phyloP scores from a whole-genome alignment of 1,140 invertebrate genomes.

The Drosophila arizonae region DNA sequence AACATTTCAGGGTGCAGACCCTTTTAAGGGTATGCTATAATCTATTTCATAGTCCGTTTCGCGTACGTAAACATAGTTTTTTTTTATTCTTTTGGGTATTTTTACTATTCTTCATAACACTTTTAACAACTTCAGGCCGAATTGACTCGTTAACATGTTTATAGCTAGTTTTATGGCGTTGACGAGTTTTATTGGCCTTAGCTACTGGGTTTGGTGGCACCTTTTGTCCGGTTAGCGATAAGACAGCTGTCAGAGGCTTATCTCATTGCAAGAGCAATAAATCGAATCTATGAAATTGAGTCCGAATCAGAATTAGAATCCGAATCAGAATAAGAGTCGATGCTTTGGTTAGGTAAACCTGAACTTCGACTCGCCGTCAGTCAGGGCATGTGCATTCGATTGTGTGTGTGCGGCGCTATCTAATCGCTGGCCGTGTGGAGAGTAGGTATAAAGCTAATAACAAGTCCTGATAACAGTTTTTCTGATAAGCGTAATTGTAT shows the following conservation, averaged over 20 bases:
- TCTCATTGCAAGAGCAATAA: conserved; percentile 28
- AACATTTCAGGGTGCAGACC: too few relatives aligned
- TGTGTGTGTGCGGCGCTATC: conserved; percentile 12
- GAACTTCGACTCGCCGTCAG: conserved; percentile 2
- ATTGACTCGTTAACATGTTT: conserved; percentile 17
- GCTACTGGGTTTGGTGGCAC: conserved; percentile 9
- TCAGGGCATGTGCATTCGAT: conserved; percentile 8
- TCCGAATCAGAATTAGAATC: conserved; percentile 6
- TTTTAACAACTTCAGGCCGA: conserved; percentile 15
- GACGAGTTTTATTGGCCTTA: not conserved
- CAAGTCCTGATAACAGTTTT: conserved; percentile 21
- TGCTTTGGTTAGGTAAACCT: conserved; percentile 10
- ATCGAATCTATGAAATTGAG: not conserved
- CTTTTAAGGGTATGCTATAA: too few relatives aligned
- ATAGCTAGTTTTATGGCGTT: conserved; percentile 17
- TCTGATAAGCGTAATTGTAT: conserved; percentile 4
- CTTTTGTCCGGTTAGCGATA: conserved; percentile 17
- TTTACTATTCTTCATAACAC: not conserved
- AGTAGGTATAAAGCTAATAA: conserved; percentile 28
- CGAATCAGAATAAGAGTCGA: conserved; percentile 9
- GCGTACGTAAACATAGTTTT: too few relatives aligned
- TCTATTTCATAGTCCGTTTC: not conserved
- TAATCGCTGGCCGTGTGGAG: conserved; percentile 14
- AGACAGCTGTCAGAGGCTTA: conserved; percentile 21
- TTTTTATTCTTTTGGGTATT: not conserved